Conservation (phyloP, 2,113 vertebrate species). For the Oreochromis niloticus region DNA sequence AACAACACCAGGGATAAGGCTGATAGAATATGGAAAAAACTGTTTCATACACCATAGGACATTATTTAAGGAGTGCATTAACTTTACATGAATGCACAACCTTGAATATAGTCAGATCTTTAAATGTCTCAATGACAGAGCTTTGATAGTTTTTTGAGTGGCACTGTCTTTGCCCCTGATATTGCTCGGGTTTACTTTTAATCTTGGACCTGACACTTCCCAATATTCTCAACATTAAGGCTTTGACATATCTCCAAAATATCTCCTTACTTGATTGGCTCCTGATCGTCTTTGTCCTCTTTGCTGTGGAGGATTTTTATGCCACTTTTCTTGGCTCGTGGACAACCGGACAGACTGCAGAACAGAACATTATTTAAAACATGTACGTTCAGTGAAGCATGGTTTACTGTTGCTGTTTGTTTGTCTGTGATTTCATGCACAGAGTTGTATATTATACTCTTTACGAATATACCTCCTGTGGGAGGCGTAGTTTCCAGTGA, state of each 20-base stretch:
- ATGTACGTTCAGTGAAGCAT: background rate
- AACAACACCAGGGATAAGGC: background rate
- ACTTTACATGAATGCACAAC: background rate
- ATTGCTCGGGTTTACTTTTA: background rate
- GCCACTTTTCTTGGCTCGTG: slow-evolving; percentile 93
- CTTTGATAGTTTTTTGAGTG: background rate
- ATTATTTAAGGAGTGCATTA: background rate
- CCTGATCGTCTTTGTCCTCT: slow-evolving; percentile 97
- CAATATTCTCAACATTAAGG: background rate
- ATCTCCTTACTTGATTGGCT: slow-evolving; percentile 87
- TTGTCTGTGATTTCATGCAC: background rate
- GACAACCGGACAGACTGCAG: slow-evolving; percentile 91
- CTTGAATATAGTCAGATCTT: background rate
- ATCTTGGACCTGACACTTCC: background rate
- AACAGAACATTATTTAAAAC: background rate
- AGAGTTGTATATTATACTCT: slow-evolving; percentile 41
- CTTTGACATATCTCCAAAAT: background rate
- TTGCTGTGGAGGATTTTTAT: slow-evolving; percentile 97
- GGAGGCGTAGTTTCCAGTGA: slow-evolving; percentile 97
- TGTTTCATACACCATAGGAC: background rate
- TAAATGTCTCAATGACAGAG: background rate
- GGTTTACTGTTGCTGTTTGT: background rate
- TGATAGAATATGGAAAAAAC: background rate
- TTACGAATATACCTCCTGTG: slow-evolving; percentile 84
- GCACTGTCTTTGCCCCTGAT: background rate